Evolutionary conservation across 2,888 invertebrate genomes (phyloP), one percentile per base, ranked within the genome.

Genomic region (Drosophila meridiana): DNA sequence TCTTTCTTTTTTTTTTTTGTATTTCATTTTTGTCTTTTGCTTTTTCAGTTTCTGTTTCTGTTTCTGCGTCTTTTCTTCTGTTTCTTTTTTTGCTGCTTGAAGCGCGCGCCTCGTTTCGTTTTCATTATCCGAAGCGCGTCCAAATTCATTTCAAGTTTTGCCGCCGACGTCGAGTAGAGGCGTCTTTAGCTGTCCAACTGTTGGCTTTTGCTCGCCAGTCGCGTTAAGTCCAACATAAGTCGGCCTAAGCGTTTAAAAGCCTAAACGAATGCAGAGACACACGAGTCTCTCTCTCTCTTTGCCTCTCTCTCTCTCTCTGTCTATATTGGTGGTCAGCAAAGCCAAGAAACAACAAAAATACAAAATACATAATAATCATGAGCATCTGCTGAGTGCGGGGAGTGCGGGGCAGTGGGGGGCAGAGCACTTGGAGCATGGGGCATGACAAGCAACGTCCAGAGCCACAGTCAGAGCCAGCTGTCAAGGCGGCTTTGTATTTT

Each of bases 161-260:
- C 84, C 85, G 85, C 81, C 86, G 73, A 63, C 80, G 73, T 76
- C 70, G 68, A 71, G 69, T 72, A 73, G 84, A 79, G 84, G 88
- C 84, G 84, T 85, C 84, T 87, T 82, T 76, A 76, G 69, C 73
- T 84, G 84, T 83, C 84, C 86, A 80, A 82, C 85, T 76, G 83
- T 87, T 87, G 87, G 87, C 87, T 83, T 82, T 84, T 82, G 75
- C 81, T 78, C 80, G 85, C 82, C 78, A 78, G 79, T 69, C 83
- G 83, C 80, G 83, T 80, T 89, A 87, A 87, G 87, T 72, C 88
- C 76, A 73, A 75, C 82, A 81, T 87, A 88, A 88, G 87, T 81
- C 84, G 88, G 82, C 86, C 88, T 87, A 83, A 89, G 89, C 88
- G 84, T 75, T 87, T 88, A 78, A 87, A 89, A 82, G 87, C 89